Evolutionary conservation across 2,113 vertebrate genomes (phyloP).

Genomic region (Clarias macrocephalus): DNA sequence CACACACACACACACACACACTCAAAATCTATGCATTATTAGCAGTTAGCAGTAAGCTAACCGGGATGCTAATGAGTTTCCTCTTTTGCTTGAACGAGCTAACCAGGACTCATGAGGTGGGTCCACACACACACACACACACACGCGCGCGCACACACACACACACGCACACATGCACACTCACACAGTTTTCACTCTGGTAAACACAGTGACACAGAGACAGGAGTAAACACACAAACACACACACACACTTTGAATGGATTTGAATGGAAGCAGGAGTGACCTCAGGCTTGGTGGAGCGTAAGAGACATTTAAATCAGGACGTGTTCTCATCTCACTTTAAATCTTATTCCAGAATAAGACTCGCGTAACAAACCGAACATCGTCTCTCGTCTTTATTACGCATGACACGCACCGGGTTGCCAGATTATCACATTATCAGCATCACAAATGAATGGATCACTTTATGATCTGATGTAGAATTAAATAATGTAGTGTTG

Average conservation of each 20-base stretch:
- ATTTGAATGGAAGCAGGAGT: conserved; percentile 32
- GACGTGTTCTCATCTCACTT: not conserved
- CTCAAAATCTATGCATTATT: not conserved
- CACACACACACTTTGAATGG: conserved; percentile 2
- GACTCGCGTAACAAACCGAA: not conserved
- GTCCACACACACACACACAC: conserved; percentile 37
- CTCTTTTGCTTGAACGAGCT: conserved; percentile 1
- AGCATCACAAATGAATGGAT: no score
- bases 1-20: conserved; percentile 25
- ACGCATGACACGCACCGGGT: not conserved
- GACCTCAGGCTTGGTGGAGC: conserved; percentile 14
- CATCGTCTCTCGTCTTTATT: no score
- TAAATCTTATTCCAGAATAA: not conserved
- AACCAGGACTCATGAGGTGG: conserved; percentile 55
- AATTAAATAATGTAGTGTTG: not conserved
- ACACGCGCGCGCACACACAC: conserved; percentile 12
- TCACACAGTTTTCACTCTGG: conserved; percentile 10
- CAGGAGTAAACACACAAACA: conserved; percentile 15
- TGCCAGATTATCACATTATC: not conserved
- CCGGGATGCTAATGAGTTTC: conserved; percentile 33
- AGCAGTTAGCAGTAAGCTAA: conserved; percentile 32
- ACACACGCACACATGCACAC: not conserved
- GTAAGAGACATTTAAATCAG: conserved; percentile 32
- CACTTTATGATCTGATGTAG: not conserved
- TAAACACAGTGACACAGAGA: not conserved